Conservation (phyloP, 2,113 vertebrate species). For the Riparia riparia region DNA sequence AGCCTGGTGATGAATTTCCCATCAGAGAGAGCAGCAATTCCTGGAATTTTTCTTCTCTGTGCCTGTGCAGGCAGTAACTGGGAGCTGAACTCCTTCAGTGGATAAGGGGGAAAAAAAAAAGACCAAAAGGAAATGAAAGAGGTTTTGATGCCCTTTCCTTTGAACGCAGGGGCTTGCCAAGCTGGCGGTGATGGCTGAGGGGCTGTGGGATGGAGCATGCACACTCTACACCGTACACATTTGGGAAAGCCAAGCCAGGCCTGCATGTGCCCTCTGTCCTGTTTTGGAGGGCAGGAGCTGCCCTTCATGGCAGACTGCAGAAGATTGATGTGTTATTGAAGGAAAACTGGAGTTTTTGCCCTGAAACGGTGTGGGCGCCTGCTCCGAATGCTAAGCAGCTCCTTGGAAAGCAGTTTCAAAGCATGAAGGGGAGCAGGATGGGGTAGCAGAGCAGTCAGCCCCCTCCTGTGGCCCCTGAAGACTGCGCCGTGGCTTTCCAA, state of each 20-base stretch:
- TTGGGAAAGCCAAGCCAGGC: neutral
- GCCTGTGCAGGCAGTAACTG: neutral
- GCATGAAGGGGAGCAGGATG: neutral
- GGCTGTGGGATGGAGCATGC: neutral
- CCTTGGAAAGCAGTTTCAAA: constrained; percentile 4
- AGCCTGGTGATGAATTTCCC: neutral
- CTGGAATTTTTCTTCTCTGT: neutral
- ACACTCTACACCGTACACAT: neutral
- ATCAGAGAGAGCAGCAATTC: neutral
- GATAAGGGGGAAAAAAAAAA: neutral
- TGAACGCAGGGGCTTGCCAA: neutral
- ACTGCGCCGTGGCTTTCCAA: accelerated
- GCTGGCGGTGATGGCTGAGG: accelerated
- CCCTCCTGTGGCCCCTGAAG: neutral
- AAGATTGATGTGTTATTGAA: constrained; percentile 55
- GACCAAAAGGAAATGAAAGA: neutral
- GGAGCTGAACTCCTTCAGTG: neutral
- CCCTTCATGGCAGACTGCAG: constrained; percentile 24
- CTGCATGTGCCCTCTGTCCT: neutral
- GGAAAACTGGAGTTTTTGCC: constrained; percentile 19
- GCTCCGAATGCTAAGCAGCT: constrained; percentile 59
- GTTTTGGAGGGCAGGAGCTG: neutral
- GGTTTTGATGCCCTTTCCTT: constrained; percentile 16
- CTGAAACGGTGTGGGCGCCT: neutral
- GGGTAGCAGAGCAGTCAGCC: neutral